Evolutionary conservation across 2,797 vertebrate genomes (phyloP), one percentile per base, ranked within the genome.

Genomic region (Enteromius viviparus): DNA sequence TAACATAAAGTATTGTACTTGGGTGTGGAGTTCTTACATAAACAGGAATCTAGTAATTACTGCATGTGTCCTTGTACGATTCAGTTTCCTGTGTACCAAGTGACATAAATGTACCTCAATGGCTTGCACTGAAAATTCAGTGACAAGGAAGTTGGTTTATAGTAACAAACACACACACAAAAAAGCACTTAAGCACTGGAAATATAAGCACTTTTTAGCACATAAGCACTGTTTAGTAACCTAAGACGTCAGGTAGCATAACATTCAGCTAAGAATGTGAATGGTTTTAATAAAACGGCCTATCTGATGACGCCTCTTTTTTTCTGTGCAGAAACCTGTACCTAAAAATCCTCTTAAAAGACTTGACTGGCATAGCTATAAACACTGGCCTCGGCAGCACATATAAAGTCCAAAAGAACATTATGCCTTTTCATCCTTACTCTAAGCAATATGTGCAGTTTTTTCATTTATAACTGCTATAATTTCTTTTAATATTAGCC

Each of bases 11-110:
- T 62, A 70, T 70, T 78, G 81, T 49, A 1, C 21, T 45, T 83
- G 81, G 65, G 74, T 70, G 65, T 83, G 74, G 81, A 42, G 40
- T 60, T 70, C 21, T 62, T 83, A 14, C 6, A 3, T 62, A 78
- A 78, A 78, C 81, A 83, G 74, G 75, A 83, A 78, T 62, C 14
- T 19, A 62, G 66, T 34, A 51, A 83, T 78, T 78, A 68, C 21
- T 64, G 29, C 3, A 5, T 19, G 19, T 60, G 51, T 37, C 53
- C 7, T 42, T 3, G 5, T 66, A 40, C 7, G 7, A n/a, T 34
- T 77, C n/a, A 37, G 21, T 71, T 77, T 83, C 82, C 75, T 78
- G 81, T 58, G 49, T 15, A 49, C 26, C 6, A 5, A 51, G 45
- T 51, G 45, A 9, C 32, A 53, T 3, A 1, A 53, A 53, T 69